Base-by-base conservation (phyloP, 53 echinoderm and acorn worm species). In the Stichopus horrens region DNA sequence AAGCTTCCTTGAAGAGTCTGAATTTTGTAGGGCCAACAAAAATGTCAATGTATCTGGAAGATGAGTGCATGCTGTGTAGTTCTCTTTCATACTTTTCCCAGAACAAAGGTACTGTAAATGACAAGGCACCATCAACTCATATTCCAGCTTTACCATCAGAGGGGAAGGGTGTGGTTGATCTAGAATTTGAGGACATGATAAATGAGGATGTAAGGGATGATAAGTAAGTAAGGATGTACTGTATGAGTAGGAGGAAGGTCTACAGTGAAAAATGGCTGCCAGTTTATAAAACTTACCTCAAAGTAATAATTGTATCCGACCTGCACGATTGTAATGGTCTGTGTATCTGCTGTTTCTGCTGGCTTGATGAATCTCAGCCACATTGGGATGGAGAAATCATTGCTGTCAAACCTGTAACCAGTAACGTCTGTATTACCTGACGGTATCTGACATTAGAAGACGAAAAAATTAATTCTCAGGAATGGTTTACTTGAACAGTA, bases 301-400 rank as follows among this genome's bases (percentile, higher is more conserved):
- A 97, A 94, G 55, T 71, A 97, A 76, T 83, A 95, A 21, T 85
- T 88, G 73, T 93, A 91, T 9, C 98, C 94, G 20, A 88, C 77
- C 84, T 97, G 92, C 7, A 97, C 90, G 1, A 97, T 88, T 4
- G 90, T 94, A 67, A 97, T 89, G 55, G 93, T 97, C 86, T 94
- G 91, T 23, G 92, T 88, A 5, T 88, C 89, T 58, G 85, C 83
- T 10, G 80, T 83, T 6, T 73, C 77, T 16, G 94, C 93, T 18
- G 91, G 87, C 80, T 95, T 97, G 91, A 97, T 93, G 74, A 93
- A 95, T 21, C 94, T 86, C 21, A 97, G 86, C 98, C 98, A 97
- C 22, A 88, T 76, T 8, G 92, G 92, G 53, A 92, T 89, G 81
- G 90, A 71, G 90, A 90, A 92, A 66, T 92, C 92, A 75, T 90